Evolutionary conservation across 2,797 vertebrate species (phyloP).

Genomic region (Brachyrhaphis roseni): DNA sequence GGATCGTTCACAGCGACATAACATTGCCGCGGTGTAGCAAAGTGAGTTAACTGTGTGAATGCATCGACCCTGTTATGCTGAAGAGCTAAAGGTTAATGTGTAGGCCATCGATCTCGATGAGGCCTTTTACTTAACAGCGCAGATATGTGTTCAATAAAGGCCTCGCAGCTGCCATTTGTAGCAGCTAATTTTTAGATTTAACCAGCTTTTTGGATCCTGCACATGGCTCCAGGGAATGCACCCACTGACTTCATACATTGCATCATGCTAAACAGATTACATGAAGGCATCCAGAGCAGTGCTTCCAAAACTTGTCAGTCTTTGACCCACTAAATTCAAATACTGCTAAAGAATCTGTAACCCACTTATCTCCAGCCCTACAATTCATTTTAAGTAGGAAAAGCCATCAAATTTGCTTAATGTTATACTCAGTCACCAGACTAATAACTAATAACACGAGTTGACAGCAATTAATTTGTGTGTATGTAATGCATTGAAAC

Average conservation of each 20-base stretch:
- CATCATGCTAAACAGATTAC: conserved; percentile 24
- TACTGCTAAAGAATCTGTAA: background rate
- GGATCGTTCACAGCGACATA: conserved; percentile 43
- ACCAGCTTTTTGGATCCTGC: conserved; percentile 41
- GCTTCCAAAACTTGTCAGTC: background rate
- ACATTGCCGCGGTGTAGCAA: conserved; percentile 34
- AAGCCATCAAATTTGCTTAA: background rate
- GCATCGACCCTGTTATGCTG: conserved; percentile 74
- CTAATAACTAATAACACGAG: background rate
- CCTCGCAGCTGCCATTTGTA: conserved; percentile 43
- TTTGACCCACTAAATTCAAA: background rate
- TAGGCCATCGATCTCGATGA: conserved; percentile 79
- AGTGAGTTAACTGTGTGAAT: conserved; percentile 66
- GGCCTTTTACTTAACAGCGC: conserved; percentile 76
- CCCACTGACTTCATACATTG: conserved; percentile 30
- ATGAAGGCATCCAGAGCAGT: background rate
- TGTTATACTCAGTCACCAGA: background rate
- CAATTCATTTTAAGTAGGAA: background rate
- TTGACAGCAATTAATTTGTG: background rate
- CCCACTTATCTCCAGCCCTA: background rate
- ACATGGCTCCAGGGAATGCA: conserved; percentile 10
- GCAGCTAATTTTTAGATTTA: conserved; percentile 43
- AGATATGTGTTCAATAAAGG: conserved; percentile 56
- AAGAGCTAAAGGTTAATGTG: conserved; percentile 83
- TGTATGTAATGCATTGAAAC: background rate